Conservation (phyloP, 1,140 invertebrate species). For the Oedothorax gibbosus region DNA sequence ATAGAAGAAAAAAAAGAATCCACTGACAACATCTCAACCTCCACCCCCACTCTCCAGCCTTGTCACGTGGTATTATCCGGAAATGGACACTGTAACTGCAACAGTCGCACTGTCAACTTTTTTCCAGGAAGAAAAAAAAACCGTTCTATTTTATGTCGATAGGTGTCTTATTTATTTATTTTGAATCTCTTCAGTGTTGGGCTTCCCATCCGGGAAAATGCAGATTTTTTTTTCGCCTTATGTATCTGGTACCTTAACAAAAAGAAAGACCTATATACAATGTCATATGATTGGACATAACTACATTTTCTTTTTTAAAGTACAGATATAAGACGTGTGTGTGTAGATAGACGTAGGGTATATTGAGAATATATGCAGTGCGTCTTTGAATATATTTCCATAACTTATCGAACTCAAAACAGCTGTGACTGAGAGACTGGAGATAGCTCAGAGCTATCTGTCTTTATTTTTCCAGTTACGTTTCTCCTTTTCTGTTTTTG, state of each 20-base stretch:
- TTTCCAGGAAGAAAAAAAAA: constrained; percentile 30
- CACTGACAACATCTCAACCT: constrained; percentile 1
- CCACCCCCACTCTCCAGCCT: constrained; percentile 12
- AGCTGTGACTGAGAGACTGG: constrained; percentile 54
- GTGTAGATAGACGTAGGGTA: constrained; percentile 29
- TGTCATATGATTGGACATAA: too few relatives aligned
- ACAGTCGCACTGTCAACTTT: constrained; percentile 56
- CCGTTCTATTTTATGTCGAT: constrained; percentile 58
- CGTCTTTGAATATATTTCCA: constrained; percentile 58
- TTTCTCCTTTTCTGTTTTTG: constrained; percentile 19
- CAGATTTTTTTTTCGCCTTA: constrained; percentile 23
- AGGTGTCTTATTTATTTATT: constrained; percentile 60
- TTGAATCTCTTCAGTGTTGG: constrained; percentile 54
- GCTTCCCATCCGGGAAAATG: constrained; percentile 48
- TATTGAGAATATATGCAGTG: constrained; percentile 50
- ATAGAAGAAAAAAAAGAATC: constrained; percentile 1
- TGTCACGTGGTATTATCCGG: constrained; percentile 60
- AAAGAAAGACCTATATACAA: background rate
- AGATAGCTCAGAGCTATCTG: constrained; percentile 53
- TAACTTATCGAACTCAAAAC: constrained; percentile 55
- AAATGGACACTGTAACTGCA: constrained; percentile 59
- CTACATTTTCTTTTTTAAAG: constrained; percentile 5
- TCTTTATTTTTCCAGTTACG: background rate
- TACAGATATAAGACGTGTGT: background rate
- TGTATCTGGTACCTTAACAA: background rate